Conservation (phyloP, 1,140 invertebrate genomes). For the Drosophila oshimai region DNA sequence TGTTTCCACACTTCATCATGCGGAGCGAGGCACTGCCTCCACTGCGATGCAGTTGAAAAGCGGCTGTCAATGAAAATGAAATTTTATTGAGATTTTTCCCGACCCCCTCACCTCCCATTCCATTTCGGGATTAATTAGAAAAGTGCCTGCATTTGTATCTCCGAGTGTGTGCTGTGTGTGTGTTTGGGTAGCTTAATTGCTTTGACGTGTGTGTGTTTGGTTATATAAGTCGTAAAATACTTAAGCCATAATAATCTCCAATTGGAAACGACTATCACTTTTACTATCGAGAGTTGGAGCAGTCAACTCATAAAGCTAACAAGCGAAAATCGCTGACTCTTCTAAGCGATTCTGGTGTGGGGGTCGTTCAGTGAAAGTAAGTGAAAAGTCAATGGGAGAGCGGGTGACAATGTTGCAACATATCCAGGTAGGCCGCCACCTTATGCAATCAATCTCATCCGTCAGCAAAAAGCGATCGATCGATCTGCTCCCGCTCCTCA, state of each 20-base stretch:
- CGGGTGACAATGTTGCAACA: constrained; percentile 65
- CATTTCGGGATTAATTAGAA: constrained; percentile 74
- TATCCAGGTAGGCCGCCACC: not conserved
- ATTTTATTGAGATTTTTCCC: constrained; percentile 77
- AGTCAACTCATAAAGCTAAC: constrained; percentile 35
- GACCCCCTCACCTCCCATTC: not conserved
- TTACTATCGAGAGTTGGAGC: constrained; percentile 63
- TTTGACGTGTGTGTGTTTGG: constrained; percentile 59
- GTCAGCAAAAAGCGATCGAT: constrained; percentile 47
- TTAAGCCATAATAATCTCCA: constrained; percentile 79
- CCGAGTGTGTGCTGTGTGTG: constrained; percentile 37
- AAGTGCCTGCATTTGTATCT: constrained; percentile 56
- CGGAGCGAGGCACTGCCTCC: not conserved
- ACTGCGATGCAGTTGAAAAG: constrained; percentile 71
- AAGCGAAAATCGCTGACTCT: constrained; percentile 62
- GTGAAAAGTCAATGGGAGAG: constrained; percentile 24
- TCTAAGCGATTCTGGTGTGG: constrained; percentile 65
- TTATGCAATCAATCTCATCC: constrained; percentile 67
- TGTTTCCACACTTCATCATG: constrained; percentile 53
- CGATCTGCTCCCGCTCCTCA: constrained; percentile 52
- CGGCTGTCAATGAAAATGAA: constrained; percentile 80
- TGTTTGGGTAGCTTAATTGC: constrained; percentile 73
- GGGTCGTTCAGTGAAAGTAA: constrained; percentile 59
- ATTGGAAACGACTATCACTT: constrained; percentile 80
- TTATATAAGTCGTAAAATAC: constrained; percentile 81